Evolutionary conservation across 2,113 vertebrate genomes (phyloP).

Genomic region (Irena cyanogastra): DNA sequence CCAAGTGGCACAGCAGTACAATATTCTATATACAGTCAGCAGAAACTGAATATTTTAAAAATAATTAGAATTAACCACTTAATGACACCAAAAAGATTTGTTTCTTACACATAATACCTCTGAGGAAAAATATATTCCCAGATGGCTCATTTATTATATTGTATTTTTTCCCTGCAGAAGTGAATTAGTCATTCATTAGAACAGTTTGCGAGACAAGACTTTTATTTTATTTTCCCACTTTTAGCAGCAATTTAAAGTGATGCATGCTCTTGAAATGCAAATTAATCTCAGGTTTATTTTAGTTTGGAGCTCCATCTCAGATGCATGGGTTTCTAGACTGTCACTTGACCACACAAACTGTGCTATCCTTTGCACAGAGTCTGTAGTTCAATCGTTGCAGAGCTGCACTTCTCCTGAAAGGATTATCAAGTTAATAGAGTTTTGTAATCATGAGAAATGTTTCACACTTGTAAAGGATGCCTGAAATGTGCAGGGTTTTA

Average conservation of each 20-base stretch:
- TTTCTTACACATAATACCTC: constrained; percentile 29
- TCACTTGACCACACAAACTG: neutral
- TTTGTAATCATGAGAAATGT: neutral
- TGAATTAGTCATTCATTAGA: neutral
- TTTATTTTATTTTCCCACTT: neutral
- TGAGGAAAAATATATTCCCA: constrained; percentile 51
- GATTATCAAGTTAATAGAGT: neutral
- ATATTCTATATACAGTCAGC: neutral
- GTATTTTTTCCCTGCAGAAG: constrained; percentile 24
- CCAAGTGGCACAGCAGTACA: neutral
- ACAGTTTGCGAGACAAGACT: neutral
- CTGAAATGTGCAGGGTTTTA: neutral
- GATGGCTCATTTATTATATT: constrained; percentile 46
- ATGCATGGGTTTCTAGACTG: neutral
- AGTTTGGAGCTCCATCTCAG: neutral
- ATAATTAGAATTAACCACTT: neutral
- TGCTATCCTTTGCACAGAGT: neutral
- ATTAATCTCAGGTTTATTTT: neutral
- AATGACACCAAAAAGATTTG: constrained; percentile 19
- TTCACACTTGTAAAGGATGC: neutral
- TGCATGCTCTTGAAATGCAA: neutral
- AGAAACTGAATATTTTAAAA: neutral
- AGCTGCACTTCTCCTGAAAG: neutral
- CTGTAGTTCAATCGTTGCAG: neutral
- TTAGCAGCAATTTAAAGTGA: neutral